phyloP scores from a whole-genome alignment of 2,888 invertebrate genomes.

The Melanotus villosus region DNA sequence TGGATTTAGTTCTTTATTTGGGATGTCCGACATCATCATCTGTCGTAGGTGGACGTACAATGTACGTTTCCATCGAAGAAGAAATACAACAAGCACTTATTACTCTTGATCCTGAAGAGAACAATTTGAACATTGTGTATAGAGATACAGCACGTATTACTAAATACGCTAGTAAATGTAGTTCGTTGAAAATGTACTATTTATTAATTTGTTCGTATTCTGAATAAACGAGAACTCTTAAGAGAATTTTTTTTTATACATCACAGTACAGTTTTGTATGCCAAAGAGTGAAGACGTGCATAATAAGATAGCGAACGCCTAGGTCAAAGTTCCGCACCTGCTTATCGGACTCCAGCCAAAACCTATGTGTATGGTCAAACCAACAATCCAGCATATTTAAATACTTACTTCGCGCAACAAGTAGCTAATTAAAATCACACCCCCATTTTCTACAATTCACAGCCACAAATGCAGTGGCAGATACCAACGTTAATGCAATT shows the following conservation, averaged over 20 bases:
- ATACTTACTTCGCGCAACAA: not conserved
- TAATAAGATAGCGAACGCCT: not conserved
- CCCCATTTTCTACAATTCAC: not conserved
- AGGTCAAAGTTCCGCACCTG: not conserved
- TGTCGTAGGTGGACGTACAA: constrained; percentile 63
- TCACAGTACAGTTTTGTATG: no score
- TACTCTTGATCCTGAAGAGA: constrained; percentile 75
- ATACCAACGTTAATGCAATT: not conserved
- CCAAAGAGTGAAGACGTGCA: not conserved
- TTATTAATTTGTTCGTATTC: constrained; percentile 64
- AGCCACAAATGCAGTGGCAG: not conserved
- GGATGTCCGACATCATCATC: constrained; percentile 55
- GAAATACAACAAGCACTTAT: constrained; percentile 67
- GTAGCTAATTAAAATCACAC: not conserved
- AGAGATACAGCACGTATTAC: constrained; percentile 71
- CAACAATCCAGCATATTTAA: not conserved
- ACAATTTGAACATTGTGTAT: constrained; percentile 79
- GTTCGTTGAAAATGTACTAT: constrained; percentile 61
- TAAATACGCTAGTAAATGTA: constrained; percentile 64
- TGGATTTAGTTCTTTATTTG: constrained; percentile 64
- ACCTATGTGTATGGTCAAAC: not conserved
- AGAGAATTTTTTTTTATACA: no score
- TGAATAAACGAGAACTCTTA: no score
- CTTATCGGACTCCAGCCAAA: not conserved
- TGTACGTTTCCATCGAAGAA: constrained; percentile 63